These are phyloP conservation scores for Phytoseiulus persimilis DNA, from an alignment of 2,888 invertebrate genomes.

Conservation along the genomic window DNA sequence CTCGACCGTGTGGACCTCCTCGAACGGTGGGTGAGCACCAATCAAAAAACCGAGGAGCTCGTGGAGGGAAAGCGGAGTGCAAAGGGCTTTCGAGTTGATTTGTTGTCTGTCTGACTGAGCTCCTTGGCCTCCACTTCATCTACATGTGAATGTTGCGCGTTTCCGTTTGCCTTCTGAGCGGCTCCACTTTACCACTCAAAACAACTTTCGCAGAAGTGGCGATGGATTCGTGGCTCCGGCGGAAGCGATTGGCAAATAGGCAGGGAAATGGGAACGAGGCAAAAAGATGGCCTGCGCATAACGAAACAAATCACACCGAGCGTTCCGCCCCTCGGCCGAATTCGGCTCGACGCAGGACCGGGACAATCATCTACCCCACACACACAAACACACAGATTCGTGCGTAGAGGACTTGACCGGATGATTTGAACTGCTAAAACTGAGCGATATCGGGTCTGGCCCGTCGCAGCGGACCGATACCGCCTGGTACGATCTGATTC, in stretches of 20 bases:
- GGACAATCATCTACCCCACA: too few species aligned
- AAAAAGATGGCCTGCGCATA: not conserved
- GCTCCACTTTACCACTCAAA: not conserved
- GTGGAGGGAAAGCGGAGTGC: not conserved
- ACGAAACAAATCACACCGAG: not conserved
- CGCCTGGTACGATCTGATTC: not conserved
- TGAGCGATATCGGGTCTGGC: not conserved
- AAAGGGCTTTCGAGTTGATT: not conserved
- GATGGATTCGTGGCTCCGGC: not conserved
- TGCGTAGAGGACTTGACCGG: not conserved
- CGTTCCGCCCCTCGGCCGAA: too few species aligned
- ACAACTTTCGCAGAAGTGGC: not conserved
- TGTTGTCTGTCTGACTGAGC: not conserved
- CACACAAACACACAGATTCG: too few species aligned
- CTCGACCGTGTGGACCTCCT: not conserved
- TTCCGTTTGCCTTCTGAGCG: not conserved
- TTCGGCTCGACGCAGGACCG: too few species aligned
- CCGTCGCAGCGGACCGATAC: not conserved
- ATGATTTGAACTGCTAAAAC: not conserved
- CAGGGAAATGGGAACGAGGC: not conserved
- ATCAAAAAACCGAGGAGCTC: not conserved
- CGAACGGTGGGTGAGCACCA: not conserved
- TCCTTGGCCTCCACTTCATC: slow-evolving; percentile 5
- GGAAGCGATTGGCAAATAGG: not conserved
- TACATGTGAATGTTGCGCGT: not conserved